Conservation (phyloP, 2,113 vertebrate genomes). For the Microcebus jonahi region DNA sequence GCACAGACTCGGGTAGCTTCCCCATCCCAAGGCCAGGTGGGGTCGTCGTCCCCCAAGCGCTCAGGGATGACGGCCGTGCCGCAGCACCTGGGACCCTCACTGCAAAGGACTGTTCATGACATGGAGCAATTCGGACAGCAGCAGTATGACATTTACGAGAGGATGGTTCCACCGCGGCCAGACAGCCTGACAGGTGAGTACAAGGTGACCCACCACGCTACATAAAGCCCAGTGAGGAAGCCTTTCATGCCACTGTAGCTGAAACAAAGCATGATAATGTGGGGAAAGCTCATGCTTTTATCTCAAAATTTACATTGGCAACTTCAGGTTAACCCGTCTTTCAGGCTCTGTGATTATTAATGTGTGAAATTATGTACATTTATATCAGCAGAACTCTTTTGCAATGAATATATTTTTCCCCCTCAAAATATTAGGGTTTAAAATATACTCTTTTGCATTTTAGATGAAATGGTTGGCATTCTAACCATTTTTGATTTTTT, state of each 20-base stretch:
- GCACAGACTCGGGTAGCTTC: slow-evolving; percentile 84
- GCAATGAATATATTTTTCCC: background rate
- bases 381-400: background rate
- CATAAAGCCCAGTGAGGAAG: background rate
- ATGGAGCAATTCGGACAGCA: slow-evolving; percentile 91
- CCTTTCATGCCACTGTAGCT: accelerated
- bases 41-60: slow-evolving; percentile 91
- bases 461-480: slow-evolving; percentile 28
- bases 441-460: background rate
- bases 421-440: background rate
- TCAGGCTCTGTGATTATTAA: background rate
- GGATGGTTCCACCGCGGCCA: slow-evolving; percentile 94
- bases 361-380: background rate
- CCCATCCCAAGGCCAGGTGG: slow-evolving; percentile 89
- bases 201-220: background rate
- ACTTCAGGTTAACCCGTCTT: background rate
- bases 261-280: background rate
- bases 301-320: background rate
- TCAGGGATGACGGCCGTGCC: slow-evolving; percentile 94
- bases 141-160: slow-evolving; percentile 94
- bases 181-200: slow-evolving; percentile 95
- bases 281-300: background rate
- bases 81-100: slow-evolving; percentile 92
- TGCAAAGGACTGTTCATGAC: slow-evolving; percentile 90
- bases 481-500: background rate